Percentiles rank a stretch among this genome's conserved stretches.
phyloP scores from a whole-genome alignment of 2,888 invertebrate genomes.

The Frankliniella fusca region DNA sequence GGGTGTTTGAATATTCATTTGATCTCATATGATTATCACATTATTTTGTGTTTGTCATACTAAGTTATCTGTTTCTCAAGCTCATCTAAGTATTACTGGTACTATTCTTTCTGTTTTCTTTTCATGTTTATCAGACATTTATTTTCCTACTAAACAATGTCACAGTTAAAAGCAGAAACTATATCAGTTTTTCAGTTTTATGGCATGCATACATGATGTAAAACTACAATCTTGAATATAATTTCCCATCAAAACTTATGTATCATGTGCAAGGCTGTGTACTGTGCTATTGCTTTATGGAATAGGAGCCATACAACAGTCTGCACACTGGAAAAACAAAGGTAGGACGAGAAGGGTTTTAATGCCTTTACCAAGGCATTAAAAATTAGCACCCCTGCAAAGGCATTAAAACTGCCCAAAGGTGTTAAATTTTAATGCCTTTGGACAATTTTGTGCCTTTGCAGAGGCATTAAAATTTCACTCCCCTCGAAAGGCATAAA shows the following conservation, averaged over 20 bases:
- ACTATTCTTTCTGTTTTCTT: no score
- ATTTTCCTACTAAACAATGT: not conserved
- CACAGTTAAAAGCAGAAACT: not conserved
- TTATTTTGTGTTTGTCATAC: not conserved
- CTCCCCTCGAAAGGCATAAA: no score
- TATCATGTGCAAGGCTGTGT: conserved; percentile 17
- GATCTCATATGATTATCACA: conserved; percentile 12
- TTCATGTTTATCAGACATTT: no score
- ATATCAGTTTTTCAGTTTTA: not conserved
- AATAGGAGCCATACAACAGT: not conserved
- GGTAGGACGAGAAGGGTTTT: no score
- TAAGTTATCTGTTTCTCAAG: not conserved
- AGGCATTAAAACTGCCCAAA: no score
- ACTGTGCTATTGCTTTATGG: not conserved
- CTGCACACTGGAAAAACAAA: no score
- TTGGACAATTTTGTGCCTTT: no score
- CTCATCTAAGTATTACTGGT: not conserved
- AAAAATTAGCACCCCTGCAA: no score
- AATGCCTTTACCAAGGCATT: no score
- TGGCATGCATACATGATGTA: not conserved
- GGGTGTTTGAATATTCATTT: not conserved
- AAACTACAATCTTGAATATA: not conserved
- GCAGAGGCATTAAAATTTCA: no score
- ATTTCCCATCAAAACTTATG: not conserved
- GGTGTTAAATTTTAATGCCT: no score